Conservation (phyloP, 2,888 invertebrate genomes). For the Cepaea hortensis region DNA sequence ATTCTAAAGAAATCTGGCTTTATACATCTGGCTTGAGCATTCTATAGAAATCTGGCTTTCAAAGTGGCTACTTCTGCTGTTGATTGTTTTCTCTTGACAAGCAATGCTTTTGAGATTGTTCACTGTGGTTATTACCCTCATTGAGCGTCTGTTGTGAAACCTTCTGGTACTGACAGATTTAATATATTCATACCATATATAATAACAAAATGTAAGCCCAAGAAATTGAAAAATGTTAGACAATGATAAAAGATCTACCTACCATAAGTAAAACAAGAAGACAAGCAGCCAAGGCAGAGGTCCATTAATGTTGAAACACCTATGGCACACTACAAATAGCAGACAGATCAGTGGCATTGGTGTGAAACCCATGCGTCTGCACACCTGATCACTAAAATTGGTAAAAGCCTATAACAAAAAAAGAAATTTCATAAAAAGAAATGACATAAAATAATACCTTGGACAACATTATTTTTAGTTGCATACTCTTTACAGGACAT, state of each 20-base stretch:
- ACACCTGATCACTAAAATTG: conserved; percentile 96
- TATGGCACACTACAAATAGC: conserved; percentile 89
- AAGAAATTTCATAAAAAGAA: background rate
- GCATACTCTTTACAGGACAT: too few species aligned
- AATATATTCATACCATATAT: too few species aligned
- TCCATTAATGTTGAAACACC: conserved; percentile 85
- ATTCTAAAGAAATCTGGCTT: too few species aligned
- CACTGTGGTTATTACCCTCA: too few species aligned
- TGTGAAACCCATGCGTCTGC: conserved; percentile 97
- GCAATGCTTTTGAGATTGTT: too few species aligned
- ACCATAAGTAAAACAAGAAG: conserved; percentile 84
- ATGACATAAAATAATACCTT: background rate
- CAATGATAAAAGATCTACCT: conserved; percentile 52
- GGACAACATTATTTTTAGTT: too few species aligned
- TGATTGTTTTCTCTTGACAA: too few species aligned
- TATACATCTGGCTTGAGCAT: too few species aligned
- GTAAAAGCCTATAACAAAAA: conserved; percentile 85
- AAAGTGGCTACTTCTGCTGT: too few species aligned
- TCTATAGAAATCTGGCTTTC: too few species aligned
- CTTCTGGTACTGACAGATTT: too few species aligned
- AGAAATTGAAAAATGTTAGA: background rate
- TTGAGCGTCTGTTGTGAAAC: too few species aligned
- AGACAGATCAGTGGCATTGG: conserved; percentile 96
- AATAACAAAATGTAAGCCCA: background rate
- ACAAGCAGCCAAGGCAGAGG: conserved; percentile 85